Percentiles rank a stretch among this genome's conserved stretches.
These are phyloP conservation scores for Orthosia gothica DNA, from an alignment of 2,888 invertebrate species.

Conservation along the genomic window DNA sequence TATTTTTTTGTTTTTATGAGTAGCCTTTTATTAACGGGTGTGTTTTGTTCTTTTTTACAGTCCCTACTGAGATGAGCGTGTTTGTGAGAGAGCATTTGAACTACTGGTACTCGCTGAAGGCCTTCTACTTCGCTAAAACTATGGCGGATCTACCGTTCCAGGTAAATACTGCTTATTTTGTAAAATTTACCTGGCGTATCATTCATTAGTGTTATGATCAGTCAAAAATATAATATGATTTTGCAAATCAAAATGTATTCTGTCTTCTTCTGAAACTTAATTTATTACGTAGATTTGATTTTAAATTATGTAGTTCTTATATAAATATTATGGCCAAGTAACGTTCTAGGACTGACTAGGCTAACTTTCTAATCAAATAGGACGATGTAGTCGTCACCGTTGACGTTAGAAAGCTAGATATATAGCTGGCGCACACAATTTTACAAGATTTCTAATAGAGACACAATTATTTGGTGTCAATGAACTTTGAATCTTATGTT, in stretches of 20 bases:
- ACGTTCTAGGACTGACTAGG: too few species aligned
- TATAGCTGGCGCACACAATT: not conserved
- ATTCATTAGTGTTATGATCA: not conserved
- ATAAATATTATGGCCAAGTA: not conserved
- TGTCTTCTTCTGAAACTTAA: not conserved
- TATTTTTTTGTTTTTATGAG: too few species aligned
- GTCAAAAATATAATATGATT: not conserved
- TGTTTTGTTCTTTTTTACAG: constrained; percentile 90
- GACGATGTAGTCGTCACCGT: not conserved
- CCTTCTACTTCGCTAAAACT: constrained; percentile 99
- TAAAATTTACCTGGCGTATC: not conserved
- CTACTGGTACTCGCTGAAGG: constrained; percentile 99
- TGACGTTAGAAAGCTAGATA: constrained; percentile 3
- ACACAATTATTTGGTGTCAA: not conserved
- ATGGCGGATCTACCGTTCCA: constrained; percentile 99
- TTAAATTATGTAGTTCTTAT: not conserved
- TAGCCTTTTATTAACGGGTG: not conserved
- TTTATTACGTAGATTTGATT: not conserved
- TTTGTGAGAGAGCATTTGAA: constrained; percentile 98
- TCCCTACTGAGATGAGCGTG: constrained; percentile 98
- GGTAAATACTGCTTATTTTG: constrained; percentile 90
- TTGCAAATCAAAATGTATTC: not conserved
- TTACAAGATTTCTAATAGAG: not conserved
- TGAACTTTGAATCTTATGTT: constrained; percentile 25
- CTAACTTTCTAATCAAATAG: constrained; percentile 7